Evolutionary conservation across 2,888 invertebrate genomes (phyloP), one percentile per base, ranked within the genome.

Genomic region (Hirtodrosophila duncani): DNA sequence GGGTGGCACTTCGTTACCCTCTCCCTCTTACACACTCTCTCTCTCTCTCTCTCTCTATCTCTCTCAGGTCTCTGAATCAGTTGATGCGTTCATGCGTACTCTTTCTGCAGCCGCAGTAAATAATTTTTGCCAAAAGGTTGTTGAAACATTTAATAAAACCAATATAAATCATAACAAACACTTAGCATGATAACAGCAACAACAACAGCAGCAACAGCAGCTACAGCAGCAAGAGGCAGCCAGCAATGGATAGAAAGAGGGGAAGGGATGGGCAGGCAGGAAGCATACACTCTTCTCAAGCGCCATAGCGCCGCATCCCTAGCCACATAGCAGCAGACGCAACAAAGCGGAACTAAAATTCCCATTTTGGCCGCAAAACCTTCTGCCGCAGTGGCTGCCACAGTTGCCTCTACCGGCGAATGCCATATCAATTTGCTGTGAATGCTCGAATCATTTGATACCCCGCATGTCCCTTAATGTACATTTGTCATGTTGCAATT

Each of bases 111-210:
- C 55, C 51, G 81, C 75, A 75, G 75, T 75, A 75, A 75, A 75
- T 75, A 74, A 75, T 75, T 78, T 70, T 78, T 52, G 75, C 63
- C 68, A 66, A 72, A 81, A 78, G 67, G 67, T 78, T 80, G 84
- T 81, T 84, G 84, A 83, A 84, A 84, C 84, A 84, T 84, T 84
- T 84, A 84, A 84, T 84, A 84, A 84, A 84, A 83, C 83, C 81
- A 80, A 83, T 81, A 84, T 84, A 84, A 84, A 84, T 84, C 84
- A 84, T 84, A 84, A 83, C 74, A 75, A 75, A 75, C 81, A 81
- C 81, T 75, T 74, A 83, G 74, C 77, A 67, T 56, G 49, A 48
- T 66, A 63, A 63, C 70, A 58, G 60, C 51, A 64, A 57, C 51
- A 68, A 27, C 46, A 43, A 27, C 20, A 7, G n/a, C n/a, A n/a